Evolutionary conservation across 2,888 invertebrate species (phyloP).

Genomic region (Patella pellucida): DNA sequence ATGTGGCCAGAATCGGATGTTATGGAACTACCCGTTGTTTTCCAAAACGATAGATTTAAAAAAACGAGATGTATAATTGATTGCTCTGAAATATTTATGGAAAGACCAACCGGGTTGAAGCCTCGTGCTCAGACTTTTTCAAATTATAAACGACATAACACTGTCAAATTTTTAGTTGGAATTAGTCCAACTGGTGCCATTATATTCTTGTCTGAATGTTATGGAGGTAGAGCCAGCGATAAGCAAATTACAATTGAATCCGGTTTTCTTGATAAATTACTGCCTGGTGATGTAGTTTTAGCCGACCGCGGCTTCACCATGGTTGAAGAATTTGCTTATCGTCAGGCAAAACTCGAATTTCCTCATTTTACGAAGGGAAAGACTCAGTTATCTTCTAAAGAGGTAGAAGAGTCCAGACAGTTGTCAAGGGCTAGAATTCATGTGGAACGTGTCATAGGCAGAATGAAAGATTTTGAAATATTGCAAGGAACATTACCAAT

Average conservation of each 20-base stretch:
- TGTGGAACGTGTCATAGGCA: neutral
- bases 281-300: neutral
- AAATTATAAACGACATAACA: conserved; percentile 18
- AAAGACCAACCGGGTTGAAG: neutral
- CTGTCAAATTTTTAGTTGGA: conserved; percentile 20
- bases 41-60: too few species aligned
- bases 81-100: neutral
- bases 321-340: neutral
- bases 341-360: neutral
- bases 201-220: conserved; percentile 23
- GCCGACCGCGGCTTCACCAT: conserved; percentile 25
- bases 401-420: neutral
- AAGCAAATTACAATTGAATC: neutral
- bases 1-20: too few species aligned
- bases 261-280: neutral
- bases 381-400: neutral
- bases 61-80: neutral
- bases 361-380: neutral
- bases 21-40: too few species aligned
- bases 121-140: neutral
- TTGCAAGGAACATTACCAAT: neutral
- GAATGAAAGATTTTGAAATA: neutral
- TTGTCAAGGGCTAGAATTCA: neutral
- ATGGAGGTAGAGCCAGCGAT: neutral
- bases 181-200: conserved; percentile 22